Conservation (phyloP, 2,888 invertebrate species). For the Cantharis lateralis region DNA sequence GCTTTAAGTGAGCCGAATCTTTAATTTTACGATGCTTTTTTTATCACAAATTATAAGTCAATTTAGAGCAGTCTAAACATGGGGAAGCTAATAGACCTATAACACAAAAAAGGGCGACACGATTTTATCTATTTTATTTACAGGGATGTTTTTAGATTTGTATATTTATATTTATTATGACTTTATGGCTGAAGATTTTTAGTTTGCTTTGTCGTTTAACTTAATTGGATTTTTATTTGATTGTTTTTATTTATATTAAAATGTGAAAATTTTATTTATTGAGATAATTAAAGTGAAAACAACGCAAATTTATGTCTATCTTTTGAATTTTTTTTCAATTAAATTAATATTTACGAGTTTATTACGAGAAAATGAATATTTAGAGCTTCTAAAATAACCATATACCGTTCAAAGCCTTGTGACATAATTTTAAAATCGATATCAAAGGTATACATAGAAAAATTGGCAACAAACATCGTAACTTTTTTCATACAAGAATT, state of each 20-base stretch:
- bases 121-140: conserved; percentile 45
- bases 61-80: conserved; percentile 41
- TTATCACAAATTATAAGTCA: conserved; percentile 42
- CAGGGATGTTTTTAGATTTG: conserved; percentile 47
- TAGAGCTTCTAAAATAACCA: neutral
- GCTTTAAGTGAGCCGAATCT: conserved; percentile 16
- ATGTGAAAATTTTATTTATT: neutral
- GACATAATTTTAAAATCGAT: neutral
- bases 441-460: neutral
- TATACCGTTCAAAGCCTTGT: neutral
- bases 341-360: neutral
- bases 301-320: neutral
- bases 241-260: neutral
- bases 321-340: neutral
- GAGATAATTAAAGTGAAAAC: neutral
- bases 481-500: too few relatives aligned
- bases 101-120: conserved; percentile 28
- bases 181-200: conserved; percentile 49
- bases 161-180: conserved; percentile 46
- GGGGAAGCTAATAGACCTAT: conserved; percentile 31
- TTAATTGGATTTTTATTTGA: conserved; percentile 49
- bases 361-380: neutral
- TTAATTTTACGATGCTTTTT: conserved; percentile 28
- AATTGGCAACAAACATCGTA: too few relatives aligned
- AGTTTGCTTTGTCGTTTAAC: conserved; percentile 50